Evolutionary conservation across 53 echinoderm and acorn worm genomes (phyloP).

Genomic region (Arbacia lixula): DNA sequence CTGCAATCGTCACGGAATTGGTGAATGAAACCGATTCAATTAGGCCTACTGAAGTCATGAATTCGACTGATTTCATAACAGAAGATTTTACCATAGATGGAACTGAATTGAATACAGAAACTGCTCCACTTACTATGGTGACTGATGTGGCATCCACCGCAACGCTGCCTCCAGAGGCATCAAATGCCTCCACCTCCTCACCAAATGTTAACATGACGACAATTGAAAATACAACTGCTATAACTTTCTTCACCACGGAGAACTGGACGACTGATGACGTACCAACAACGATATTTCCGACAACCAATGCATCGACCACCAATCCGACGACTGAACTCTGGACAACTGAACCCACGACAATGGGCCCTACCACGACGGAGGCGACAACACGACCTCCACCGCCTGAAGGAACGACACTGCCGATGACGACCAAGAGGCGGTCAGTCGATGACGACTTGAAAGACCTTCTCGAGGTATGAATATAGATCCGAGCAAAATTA

Average conservation of each 20-base stretch:
- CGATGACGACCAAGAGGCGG: constrained; percentile 15
- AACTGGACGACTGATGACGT: background rate
- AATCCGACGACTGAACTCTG: background rate
- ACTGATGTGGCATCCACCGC: no score
- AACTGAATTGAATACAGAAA: background rate
- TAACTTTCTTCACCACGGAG: background rate
- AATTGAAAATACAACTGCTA: background rate
- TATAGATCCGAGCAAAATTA: no score
- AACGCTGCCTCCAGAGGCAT: no score
- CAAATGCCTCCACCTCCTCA: no score
- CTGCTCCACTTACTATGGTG: background rate
- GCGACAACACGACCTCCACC: no score
- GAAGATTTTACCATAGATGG: background rate
- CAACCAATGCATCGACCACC: constrained; percentile 1
- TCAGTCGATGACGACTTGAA: constrained; percentile 8
- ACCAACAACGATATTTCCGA: background rate
- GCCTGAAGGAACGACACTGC: no score
- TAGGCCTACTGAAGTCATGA: background rate
- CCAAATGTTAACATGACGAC: background rate
- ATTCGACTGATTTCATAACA: constrained; percentile 1
- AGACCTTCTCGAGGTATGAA: background rate
- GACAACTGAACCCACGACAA: background rate
- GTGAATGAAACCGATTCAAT: background rate
- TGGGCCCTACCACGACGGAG: background rate
- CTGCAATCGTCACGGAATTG: background rate